Conservation (phyloP, 2,888 invertebrate species). For the Idaea biselata region DNA sequence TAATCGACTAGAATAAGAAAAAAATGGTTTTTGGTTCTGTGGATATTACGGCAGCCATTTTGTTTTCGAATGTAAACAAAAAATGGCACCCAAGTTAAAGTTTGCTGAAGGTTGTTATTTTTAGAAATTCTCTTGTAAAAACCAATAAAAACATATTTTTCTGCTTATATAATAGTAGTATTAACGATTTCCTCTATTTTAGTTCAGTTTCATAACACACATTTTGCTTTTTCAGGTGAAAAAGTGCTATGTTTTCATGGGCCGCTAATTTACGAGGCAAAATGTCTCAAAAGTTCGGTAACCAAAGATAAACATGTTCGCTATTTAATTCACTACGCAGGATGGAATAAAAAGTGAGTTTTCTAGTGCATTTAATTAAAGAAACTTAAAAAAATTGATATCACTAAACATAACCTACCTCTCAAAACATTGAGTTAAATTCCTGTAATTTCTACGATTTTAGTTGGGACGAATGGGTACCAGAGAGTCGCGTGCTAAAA, state of each 20-base stretch:
- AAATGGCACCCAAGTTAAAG: constrained; percentile 83
- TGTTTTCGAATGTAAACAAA: constrained; percentile 16
- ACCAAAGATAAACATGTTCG: constrained; percentile 93
- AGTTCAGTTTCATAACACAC: constrained; percentile 6
- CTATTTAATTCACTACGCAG: constrained; percentile 97
- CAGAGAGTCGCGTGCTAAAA: constrained; percentile 93
- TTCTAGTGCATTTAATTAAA: neutral
- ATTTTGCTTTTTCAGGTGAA: constrained; percentile 82
- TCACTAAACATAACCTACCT: neutral
- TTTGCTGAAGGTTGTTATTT: constrained; percentile 84
- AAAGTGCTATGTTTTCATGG: constrained; percentile 97
- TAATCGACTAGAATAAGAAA: constrained; percentile 8
- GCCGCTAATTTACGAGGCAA: constrained; percentile 97
- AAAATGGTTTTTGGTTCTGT: neutral
- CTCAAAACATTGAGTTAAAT: neutral
- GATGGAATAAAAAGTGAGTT: constrained; percentile 98
- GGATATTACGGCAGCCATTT: constrained; percentile 15
- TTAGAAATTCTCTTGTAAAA: constrained; percentile 2
- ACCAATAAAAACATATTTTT: neutral
- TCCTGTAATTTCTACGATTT: constrained; percentile 33
- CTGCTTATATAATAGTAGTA: neutral
- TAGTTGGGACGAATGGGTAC: constrained; percentile 96
- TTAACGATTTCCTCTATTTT: neutral
- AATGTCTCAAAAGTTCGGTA: constrained; percentile 91
- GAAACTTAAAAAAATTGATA: neutral